Evolutionary conservation across 35 echinoderm and acorn worm species (phyloP).

Genomic region (Apostichopus japonicus): DNA sequence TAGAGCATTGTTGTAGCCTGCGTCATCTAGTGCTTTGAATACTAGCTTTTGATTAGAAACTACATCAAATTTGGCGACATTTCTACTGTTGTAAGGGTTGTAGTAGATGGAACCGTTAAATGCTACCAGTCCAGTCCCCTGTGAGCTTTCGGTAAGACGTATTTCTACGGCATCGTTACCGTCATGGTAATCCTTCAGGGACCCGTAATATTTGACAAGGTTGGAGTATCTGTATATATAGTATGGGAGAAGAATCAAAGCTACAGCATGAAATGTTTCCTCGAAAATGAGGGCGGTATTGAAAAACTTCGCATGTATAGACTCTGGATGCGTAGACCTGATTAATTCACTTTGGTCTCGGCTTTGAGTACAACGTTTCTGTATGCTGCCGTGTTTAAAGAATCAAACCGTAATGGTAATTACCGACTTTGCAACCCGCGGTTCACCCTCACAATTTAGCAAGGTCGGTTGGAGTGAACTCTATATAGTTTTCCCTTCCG

Average conservation of each 20-base stretch:
- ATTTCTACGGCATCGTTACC: background rate
- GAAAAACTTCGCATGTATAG: no score
- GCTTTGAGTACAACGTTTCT: no score
- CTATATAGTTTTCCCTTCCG: no score
- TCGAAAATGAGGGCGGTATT: background rate
- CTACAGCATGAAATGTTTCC: background rate
- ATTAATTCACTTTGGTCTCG: no score
- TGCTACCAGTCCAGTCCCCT: conserved; percentile 56
- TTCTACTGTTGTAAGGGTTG: conserved; percentile 35
- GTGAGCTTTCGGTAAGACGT: conserved; percentile 3
- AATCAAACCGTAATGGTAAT: no score
- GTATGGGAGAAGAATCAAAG: no score
- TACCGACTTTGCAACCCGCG: no score
- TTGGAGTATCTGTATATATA: background rate
- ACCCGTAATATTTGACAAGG: conserved; percentile 22
- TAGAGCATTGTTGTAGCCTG: conserved; percentile 21
- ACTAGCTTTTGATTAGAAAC: conserved; percentile 26
- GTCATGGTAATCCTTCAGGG: conserved; percentile 34
- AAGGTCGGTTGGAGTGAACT: no score
- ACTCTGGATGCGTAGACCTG: no score
- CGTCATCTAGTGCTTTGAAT: conserved; percentile 1
- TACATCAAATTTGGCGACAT: conserved; percentile 57
- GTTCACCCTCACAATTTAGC: no score
- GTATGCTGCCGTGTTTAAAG: no score
- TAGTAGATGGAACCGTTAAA: conserved; percentile 79